Evolutionary conservation across 1,140 invertebrate species (phyloP), one percentile per base, ranked within the genome.

Genomic region (Pantala flavescens): DNA sequence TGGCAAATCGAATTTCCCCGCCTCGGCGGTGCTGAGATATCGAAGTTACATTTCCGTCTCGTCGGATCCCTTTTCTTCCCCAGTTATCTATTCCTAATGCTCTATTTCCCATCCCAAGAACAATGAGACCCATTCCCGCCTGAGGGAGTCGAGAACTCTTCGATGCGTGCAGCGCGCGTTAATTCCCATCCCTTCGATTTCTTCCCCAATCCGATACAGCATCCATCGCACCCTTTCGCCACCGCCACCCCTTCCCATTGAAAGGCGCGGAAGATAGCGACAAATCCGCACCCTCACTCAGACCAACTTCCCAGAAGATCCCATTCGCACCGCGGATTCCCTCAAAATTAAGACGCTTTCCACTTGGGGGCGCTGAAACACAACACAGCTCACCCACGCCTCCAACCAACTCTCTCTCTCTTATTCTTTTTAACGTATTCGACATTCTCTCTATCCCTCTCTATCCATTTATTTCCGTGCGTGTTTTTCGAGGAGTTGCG

Each of bases 121-220:
- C 73, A 42, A 70, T 77, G 71, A 24, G 71, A 72, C 24, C 72
- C 43, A n/a, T 70, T 71, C 28, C 71, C 79, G 80, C 81, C 80
- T 82, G 80, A 81, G 81, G 81, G 79, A 80, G 78, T 79, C 36
- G 76, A 71, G 73, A 73, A 75, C 74, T 76, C 78, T 74, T 79
- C 81, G 83, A 84, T 84, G 83, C 82, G 83, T 84, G n/a, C 49
- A 21, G n/a, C 12, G n/a, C n/a, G 14, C 49, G 49, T 63, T 63
- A 63, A 63, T 63, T 21, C 49, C 14, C 12, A 63, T 5, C 5
- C 49, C 49, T 63, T 63, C 49, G 49, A 63, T 63, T 63, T 63
- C 49, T 63, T 63, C 49, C n/a, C 14, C 49, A 63, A 16, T 21
- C 49, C 49, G n/a, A 63, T 21, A 63, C 28, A 36, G 28, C 28